phyloP scores from a whole-genome alignment of 2,113 vertebrate species.

The Ammodytes marinus region DNA sequence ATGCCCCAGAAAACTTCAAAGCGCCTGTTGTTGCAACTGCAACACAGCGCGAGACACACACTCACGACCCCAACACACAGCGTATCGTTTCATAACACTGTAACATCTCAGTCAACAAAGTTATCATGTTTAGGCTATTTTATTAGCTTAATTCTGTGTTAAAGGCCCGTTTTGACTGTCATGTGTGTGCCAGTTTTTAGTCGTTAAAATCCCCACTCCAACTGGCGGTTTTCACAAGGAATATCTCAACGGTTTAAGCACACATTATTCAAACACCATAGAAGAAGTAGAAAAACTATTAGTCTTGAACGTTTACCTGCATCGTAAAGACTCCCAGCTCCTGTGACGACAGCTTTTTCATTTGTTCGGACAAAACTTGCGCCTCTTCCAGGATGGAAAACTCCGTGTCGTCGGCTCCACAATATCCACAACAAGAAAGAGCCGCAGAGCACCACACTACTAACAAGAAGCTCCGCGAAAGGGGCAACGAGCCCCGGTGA shows the following conservation, averaged over 20 bases:
- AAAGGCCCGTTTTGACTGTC: background rate
- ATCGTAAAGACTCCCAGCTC: conserved; percentile 95
- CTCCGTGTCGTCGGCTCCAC: conserved; percentile 88
- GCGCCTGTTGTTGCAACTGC: conserved; percentile 38
- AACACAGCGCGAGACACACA: background rate
- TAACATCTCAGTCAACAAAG: conserved; percentile 11
- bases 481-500: conserved; percentile 44
- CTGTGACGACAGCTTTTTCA: conserved; percentile 93
- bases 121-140: background rate
- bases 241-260: background rate
- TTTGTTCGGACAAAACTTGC: conserved; percentile 92
- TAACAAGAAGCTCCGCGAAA: conserved; percentile 71
- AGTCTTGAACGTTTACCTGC: conserved; percentile 87
- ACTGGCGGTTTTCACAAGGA: background rate
- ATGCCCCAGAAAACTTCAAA: conserved; percentile 67
- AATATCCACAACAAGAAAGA: conserved; percentile 83
- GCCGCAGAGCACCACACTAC: conserved; percentile 60
- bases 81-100: conserved; percentile 9
- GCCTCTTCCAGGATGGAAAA: conserved; percentile 96
- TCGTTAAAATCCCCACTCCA: conserved; percentile 18
- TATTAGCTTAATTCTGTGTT: background rate
- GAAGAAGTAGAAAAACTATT: background rate
- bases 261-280: background rate
- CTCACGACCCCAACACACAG: background rate
- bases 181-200: background rate